Evolutionary conservation across 2,888 invertebrate species (phyloP).

Genomic region (Phalangium opilio): DNA sequence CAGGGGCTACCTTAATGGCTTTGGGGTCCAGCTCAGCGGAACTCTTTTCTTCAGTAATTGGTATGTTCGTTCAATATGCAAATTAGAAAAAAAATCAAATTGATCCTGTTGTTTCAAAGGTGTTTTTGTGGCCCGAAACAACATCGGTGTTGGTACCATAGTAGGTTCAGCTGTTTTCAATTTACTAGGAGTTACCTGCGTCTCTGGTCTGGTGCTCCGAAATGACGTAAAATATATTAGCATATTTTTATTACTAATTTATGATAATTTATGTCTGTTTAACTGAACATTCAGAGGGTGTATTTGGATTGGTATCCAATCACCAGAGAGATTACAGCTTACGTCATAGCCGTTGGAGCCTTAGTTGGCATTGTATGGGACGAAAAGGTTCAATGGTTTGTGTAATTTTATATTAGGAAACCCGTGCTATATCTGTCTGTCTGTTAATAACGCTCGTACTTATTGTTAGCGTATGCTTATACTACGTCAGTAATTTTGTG

Average conservation of each 20-base stretch:
- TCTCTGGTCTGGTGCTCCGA: slow-evolving; percentile 19
- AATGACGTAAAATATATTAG: slow-evolving; percentile 7
- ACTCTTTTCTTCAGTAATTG: no score
- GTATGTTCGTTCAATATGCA: no score
- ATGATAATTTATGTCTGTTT: no score
- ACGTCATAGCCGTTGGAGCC: slow-evolving; percentile 61
- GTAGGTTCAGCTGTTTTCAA: slow-evolving; percentile 23
- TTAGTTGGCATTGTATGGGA: slow-evolving; percentile 69
- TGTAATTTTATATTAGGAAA: slow-evolving; percentile 34
- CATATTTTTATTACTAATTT: no score
- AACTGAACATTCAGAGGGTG: slow-evolving; percentile 27
- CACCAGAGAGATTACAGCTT: slow-evolving; percentile 62
- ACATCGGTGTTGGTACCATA: slow-evolving; percentile 23
- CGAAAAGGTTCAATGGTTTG: slow-evolving; percentile 71
- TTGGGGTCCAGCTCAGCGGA: no score
- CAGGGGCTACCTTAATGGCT: no score
- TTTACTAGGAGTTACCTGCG: slow-evolving; percentile 20
- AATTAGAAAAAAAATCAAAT: no score
- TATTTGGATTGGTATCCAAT: slow-evolving; percentile 56
- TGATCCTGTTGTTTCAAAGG: slow-evolving; percentile 33
- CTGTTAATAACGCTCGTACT: no score
- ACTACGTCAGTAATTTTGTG: no score
- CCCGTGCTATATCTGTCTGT: no score
- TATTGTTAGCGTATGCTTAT: no score
- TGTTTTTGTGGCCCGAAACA: slow-evolving; percentile 45